Base-by-base conservation (phyloP, 2,113 vertebrate genomes). In the Trematocara nigrifrons region DNA sequence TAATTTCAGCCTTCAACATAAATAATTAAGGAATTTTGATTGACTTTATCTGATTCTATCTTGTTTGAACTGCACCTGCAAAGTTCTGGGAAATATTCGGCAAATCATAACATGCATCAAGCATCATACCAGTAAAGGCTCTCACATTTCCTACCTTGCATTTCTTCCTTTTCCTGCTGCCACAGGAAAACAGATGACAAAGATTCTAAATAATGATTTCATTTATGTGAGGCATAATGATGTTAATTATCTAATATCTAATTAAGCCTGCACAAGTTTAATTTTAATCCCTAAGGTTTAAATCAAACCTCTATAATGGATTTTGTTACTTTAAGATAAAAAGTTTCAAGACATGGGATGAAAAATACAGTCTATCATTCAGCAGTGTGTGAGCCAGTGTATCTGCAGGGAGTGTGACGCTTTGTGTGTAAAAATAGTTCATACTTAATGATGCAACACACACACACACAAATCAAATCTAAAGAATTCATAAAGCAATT, bases 391-490 rank as follows among this genome's bases (percentile, higher is more conserved):
- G 64, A 69, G 38, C 35, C 35, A 22, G 10, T 69, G 61, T 42
- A 69, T 22, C 35, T 22, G 64, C 64, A 66, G 35, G 33, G 38
- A 42, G 0, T 69, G 7, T 69, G 18, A 66, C 0, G 6, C 35
- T 22, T 40, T 66, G n/a, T 40, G n/a, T 40, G 61, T 66, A 0
- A 40, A 40, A 69, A 69, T 13, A 40, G 61, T 42, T 22, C n/a
- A 42, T 42, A 9, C 35, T 16, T 22, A 5, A 66, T 40, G 12
- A 71, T 26, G 12, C n/a, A 15, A 16, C 54, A 29, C 0, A 56
- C 20, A 13, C 10, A 10, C 3, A n/a, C 53, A 56, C 11, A 13
- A 0, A 31, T 2, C 6, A 56, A 29, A 13, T 56, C 53, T 29
- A 66, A 42, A 74, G 22, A 29, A 71, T 47, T 26, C 13, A 29